Evolutionary conservation across 2,113 vertebrate genomes (phyloP).

Genomic region (Marmota monax): DNA sequence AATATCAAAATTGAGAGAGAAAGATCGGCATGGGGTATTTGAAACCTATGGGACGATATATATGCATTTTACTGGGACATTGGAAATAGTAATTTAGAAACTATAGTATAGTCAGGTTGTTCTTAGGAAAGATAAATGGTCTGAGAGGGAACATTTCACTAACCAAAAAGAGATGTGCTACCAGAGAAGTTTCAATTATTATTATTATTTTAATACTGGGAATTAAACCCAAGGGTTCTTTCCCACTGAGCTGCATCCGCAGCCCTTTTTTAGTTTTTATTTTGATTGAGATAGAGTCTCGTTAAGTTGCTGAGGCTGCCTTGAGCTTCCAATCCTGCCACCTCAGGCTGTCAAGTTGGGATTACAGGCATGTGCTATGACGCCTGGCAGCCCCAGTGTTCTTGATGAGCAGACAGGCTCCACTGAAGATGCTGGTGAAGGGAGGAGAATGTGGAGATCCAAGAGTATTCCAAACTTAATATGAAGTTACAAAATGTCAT

Average conservation of each 20-base stretch:
- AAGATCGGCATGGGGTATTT: background rate
- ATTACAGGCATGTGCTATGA: too few species aligned
- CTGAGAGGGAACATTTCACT: background rate
- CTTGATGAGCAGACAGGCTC: background rate
- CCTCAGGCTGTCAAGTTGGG: too few species aligned
- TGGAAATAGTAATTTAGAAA: background rate
- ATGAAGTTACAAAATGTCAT: background rate
- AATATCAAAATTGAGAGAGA: background rate
- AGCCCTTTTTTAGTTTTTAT: too few species aligned
- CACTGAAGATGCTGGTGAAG: too few species aligned
- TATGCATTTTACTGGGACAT: background rate
- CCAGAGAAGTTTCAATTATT: background rate
- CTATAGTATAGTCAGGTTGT: background rate
- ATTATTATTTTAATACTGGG: too few species aligned
- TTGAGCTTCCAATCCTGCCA: too few species aligned
- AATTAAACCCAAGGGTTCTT: too few species aligned
- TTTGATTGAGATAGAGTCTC: too few species aligned
- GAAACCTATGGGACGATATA: background rate
- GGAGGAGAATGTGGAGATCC: background rate
- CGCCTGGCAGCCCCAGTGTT: background rate
- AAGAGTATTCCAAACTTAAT: background rate
- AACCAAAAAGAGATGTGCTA: background rate
- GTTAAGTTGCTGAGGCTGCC: too few species aligned
- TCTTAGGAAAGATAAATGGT: background rate
- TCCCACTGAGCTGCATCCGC: too few species aligned